phyloP scores from a whole-genome alignment of 2,888 invertebrate genomes.

The Cryptocephalus primarius region DNA sequence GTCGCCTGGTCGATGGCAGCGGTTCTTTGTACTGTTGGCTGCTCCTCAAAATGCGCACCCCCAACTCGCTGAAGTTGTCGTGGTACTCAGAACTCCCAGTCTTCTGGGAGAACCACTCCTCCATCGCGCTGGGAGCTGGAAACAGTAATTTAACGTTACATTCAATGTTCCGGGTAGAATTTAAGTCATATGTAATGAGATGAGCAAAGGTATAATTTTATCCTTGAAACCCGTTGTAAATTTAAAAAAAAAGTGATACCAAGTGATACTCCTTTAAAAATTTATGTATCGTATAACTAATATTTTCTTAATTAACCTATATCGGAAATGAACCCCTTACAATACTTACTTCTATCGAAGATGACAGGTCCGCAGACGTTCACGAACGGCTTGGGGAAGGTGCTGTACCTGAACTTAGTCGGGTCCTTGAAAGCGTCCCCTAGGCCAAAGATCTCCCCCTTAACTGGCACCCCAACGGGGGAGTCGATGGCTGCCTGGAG shows the following conservation, averaged over 20 bases:
- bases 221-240: too few species aligned
- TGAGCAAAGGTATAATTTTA: too few species aligned
- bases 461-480: slow-evolving; percentile 46
- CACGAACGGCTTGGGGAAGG: slow-evolving; percentile 45
- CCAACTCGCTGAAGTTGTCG: slow-evolving; percentile 50
- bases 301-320: background rate
- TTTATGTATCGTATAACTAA: too few species aligned
- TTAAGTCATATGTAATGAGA: too few species aligned
- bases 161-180: background rate
- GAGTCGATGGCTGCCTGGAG: slow-evolving; percentile 52
- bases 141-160: slow-evolving; percentile 1
- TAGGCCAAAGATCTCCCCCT: slow-evolving; percentile 44
- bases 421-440: slow-evolving; percentile 52
- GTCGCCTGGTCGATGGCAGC: slow-evolving; percentile 47
- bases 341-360: slow-evolving; percentile 28
- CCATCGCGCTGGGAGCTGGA: slow-evolving; percentile 38
- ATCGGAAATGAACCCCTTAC: background rate
- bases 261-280: too few species aligned
- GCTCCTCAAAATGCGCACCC: slow-evolving; percentile 46
- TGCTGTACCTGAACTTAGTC: slow-evolving; percentile 45
- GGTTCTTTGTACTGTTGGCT: slow-evolving; percentile 54
- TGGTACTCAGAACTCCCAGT: slow-evolving; percentile 52
- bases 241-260: too few species aligned
- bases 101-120: slow-evolving; percentile 44
- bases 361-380: slow-evolving; percentile 37